Evolutionary conservation across 2,888 invertebrate genomes (phyloP), one percentile per base, ranked within the genome.

Genomic region (Melipona bicolor): DNA sequence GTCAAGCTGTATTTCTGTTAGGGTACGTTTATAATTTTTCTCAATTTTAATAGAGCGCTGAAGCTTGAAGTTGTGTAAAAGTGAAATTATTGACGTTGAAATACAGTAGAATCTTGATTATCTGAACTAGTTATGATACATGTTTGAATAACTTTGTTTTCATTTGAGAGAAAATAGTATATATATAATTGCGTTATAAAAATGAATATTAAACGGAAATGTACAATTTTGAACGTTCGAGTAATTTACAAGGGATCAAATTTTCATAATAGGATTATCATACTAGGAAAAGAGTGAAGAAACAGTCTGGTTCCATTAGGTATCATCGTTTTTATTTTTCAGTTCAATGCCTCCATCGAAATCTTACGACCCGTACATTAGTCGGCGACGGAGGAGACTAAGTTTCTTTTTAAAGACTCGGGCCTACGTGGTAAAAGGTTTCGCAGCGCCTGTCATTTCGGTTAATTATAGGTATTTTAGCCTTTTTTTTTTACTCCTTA

Each of bases 341-440:
- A 87, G 83, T 89, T 87, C 88, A 84, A 86, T 79, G 54, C 27
- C 76, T 77, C 81, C 74, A 71, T 88, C 75, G 87, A 81, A 27
- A 78, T 77, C 64, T 79, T 75, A 77, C 78, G 80, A 81, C 88
- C 82, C 81, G 79, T 88, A 88, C 85, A 89, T 88, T 61, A 87
- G 83, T 75, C 89, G 85, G 79, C 72, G 85, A 81, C 78, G 84
- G 80, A 89, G 87, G 83, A 74, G 87, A 89, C 88, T 89, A 89
- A 79, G 87, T 50, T 73, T 75, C 21, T 84, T 68, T 70, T 88
- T 75, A 86, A 84, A 79, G 85, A 77, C 79, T 61, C 68, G 78
- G 83, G 71, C 70, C 68, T 82, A 86, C 84, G 76, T 87, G 87
- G 81, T 89, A 89, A 89, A 88, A 83, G 88, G 75, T 85, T 17